phyloP scores from a whole-genome alignment of 2,113 vertebrate genomes.

The Corydoras maculifer region DNA sequence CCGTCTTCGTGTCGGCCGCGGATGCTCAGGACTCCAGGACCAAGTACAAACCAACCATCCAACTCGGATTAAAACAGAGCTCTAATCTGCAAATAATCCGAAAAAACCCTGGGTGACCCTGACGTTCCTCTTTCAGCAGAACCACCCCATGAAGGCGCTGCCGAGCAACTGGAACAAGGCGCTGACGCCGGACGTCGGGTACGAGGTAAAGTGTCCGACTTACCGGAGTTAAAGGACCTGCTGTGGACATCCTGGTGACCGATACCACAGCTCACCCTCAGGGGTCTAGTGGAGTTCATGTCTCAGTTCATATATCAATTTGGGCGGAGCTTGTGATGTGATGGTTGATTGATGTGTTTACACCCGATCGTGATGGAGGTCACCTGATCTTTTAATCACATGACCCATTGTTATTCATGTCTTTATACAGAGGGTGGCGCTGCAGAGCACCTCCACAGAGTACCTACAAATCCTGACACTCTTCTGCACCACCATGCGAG shows the following conservation, averaged over 20 bases:
- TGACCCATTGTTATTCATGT: background rate
- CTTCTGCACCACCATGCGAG: constrained; percentile 56
- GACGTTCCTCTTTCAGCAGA: constrained; percentile 36
- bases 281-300: no score
- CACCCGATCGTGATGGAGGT: no score
- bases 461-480: constrained; percentile 50
- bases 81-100: background rate
- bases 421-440: constrained; percentile 42
- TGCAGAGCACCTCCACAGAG: constrained; percentile 47
- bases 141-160: constrained; percentile 21
- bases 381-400: no score
- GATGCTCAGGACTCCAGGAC: constrained; percentile 39
- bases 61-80: background rate
- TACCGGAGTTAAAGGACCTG: no score
- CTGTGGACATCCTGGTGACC: no score
- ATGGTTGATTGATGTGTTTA: no score
- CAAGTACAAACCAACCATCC: constrained; percentile 35
- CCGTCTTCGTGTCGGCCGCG: constrained; percentile 40
- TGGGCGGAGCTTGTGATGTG: no score
- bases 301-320: no score
- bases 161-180: constrained; percentile 62
- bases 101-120: background rate
- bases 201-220: constrained; percentile 46
- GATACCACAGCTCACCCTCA: no score
- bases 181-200: constrained; percentile 51